Evolutionary conservation across 2,113 vertebrate genomes (phyloP), one percentile per base, ranked within the genome.

Genomic region (Suncus etruscus): DNA sequence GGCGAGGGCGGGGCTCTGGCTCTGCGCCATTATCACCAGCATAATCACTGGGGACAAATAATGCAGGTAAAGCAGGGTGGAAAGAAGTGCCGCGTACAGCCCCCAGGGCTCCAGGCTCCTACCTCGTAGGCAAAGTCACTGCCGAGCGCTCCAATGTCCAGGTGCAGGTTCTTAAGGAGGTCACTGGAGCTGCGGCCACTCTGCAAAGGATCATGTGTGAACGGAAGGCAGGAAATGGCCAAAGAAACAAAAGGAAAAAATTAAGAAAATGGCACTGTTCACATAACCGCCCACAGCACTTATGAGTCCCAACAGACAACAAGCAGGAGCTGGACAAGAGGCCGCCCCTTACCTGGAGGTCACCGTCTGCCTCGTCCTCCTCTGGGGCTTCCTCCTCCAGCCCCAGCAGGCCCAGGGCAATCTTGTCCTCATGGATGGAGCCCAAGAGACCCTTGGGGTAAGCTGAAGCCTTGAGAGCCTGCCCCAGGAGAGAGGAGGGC

Each of bases 71-170:
- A 11, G 25, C 8, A 50, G 2, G 5, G 12, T 18, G 65, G 65
- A 27, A 54, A 25, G 29, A 27, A 9, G 63, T 10, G 45, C 31
- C 4, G 47, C 66, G 10, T 29, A 39, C 39, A 51, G 12, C 54
- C 18, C 12, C 54, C 54, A 72, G 29, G 58, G 15, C 63, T 75
- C 63, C 12, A 6, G 51, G 29, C 0, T 61, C 97, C 84, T 95
- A 99, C 99, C 99, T 99, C 98, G 1, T 98, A 98, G 10, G 97
- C 97, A 11, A 99, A 98, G 91, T 98, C 97, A 58, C 95, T 97
- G 83, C 97, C 98, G 54, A 99, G 97, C 1, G 95, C 94, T 1
- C 97, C 97, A 20, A 99, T 47, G 80, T 99, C 98, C 86, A 99
- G 72, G 50, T 98, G 97, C 72, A 99, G 91, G 32, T 99, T 99